phyloP scores from a whole-genome alignment of 2,888 invertebrate genomes.

The Schizaphis graminum region DNA sequence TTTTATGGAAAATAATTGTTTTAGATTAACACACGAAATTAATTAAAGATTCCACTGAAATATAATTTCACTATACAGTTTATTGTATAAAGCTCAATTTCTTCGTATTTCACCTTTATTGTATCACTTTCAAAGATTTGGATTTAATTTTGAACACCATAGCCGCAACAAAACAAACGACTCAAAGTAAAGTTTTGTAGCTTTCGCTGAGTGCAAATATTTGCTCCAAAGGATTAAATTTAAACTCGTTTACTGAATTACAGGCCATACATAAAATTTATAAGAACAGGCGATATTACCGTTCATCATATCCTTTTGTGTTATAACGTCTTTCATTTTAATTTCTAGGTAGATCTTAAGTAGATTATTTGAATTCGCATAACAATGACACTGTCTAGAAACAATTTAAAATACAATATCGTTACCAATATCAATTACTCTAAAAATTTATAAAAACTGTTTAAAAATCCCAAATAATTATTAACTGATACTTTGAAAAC shows the following conservation, averaged over 20 bases:
- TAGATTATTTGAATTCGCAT: not conserved
- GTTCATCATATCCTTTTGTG: not conserved
- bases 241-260: conserved; percentile 40
- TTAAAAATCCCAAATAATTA: not conserved
- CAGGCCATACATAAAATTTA: not conserved
- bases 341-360: not conserved
- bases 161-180: conserved; percentile 49
- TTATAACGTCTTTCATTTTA: not conserved
- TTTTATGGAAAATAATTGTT: not conserved
- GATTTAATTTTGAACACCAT: conserved; percentile 53
- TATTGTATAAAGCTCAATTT: conserved; percentile 36
- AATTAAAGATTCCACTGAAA: conserved; percentile 31
- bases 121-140: conserved; percentile 55
- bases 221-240: conserved; percentile 48
- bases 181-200: conserved; percentile 42
- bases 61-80: conserved; percentile 13
- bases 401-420: not conserved
- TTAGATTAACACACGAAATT: conserved; percentile 15
- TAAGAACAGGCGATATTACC: not conserved
- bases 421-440: not conserved
- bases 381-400: not conserved
- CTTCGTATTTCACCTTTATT: conserved; percentile 54
- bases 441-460: not conserved
- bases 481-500: not conserved
- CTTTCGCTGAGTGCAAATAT: conserved; percentile 48